Evolutionary conservation across 2,113 vertebrate species (phyloP), one percentile per base, ranked within the genome.

Genomic region (Stigmatopora argus): DNA sequence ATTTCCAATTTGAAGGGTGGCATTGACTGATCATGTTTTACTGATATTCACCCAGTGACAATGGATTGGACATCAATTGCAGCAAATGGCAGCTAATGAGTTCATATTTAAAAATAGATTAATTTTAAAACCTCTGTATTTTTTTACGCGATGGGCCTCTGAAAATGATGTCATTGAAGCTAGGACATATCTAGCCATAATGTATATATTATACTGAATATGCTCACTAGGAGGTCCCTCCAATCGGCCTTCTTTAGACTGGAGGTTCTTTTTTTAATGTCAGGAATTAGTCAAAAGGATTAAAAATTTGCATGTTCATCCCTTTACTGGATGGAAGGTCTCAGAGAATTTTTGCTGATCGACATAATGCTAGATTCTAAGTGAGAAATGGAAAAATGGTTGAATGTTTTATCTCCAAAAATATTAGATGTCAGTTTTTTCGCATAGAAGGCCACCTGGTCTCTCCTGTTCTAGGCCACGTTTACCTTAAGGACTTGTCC

Each of bases 401-500:
- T 3, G 23, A 14, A 55, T 12, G 13, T 55, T 55, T 55, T 13
- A 55, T 4, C 51, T 13, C 10, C 9, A 23, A 53, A 4, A 53
- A 23, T 1, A 23, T 12, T 23, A 11, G 15, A 5, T 26, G 23
- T 31, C 53, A 31, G 4, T 23, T 15, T 23, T 15, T 23, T 7
- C 23, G 5, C 13, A 31, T 31, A 56, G 53, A 56, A 14, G 23
- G 23, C 21, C 2, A 14, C 53, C 2, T 31, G 23, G 23, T 31
- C 7, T 41, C 23, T 56, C 13, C 53, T 15, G 5, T 52, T 48
- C 12, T 0, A 5, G 51, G 62, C 45, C 49, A 60, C n/a, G 1
- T 49, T 14, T 21, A 66, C 62, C 17, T 66, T 45, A 4, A 71
- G 67, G 71, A 64, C 66, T 66, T 60, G 65, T 47, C 51, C 53